phyloP scores from a whole-genome alignment of 2,888 invertebrate genomes.

The Caenorhabditis afra region DNA sequence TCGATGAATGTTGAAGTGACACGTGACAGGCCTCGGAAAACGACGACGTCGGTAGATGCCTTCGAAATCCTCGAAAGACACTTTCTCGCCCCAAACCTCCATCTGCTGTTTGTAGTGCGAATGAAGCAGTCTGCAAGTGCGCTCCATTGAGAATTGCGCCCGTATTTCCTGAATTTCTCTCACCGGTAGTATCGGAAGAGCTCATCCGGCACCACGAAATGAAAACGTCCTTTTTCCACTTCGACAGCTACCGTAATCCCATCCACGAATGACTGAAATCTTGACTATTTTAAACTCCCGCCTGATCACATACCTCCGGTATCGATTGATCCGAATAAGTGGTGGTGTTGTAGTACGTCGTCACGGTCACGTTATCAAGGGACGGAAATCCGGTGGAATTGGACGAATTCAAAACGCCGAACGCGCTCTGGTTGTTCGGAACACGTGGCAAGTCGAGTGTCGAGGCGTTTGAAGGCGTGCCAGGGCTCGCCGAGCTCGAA shows the following conservation, averaged over 20 bases:
- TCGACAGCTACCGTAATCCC: background rate
- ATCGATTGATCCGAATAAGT: too few relatives aligned
- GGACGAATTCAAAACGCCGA: too few relatives aligned
- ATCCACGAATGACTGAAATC: background rate
- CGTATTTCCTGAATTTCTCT: background rate
- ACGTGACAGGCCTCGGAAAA: conserved; percentile 12
- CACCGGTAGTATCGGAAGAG: background rate
- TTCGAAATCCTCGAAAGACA: background rate
- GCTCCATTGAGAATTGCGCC: background rate
- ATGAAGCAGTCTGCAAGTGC: background rate
- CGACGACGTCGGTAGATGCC: background rate
- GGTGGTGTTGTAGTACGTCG: background rate
- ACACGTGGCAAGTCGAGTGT: too few relatives aligned
- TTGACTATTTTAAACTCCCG: background rate
- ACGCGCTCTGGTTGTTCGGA: too few relatives aligned
- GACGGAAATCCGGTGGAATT: background rate
- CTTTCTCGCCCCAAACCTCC: background rate
- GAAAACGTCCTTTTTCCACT: background rate
- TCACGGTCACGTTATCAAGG: background rate
- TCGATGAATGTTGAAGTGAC: conserved; percentile 19
- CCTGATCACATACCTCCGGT: too few relatives aligned
- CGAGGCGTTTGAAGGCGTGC: background rate
- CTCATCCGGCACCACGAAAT: background rate
- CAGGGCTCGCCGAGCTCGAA: too few relatives aligned
- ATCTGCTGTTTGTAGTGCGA: background rate